Conservation (phyloP, 2,888 invertebrate species). For the Gnatocerus cornutus region DNA sequence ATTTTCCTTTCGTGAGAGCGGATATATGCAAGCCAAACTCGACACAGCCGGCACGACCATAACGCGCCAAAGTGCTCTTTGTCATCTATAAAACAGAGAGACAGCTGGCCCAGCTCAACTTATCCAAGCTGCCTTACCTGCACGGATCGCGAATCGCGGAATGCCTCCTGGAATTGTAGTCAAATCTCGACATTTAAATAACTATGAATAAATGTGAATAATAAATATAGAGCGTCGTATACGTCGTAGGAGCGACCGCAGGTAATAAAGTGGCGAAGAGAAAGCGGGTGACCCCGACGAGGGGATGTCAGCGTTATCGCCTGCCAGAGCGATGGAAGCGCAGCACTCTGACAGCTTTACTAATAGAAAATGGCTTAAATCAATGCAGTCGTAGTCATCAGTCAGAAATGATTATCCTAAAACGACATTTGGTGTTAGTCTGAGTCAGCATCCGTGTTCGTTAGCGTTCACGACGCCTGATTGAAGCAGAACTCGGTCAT, state of each 20-base stretch:
- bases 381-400: conserved; percentile 66
- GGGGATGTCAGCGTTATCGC: conserved; percentile 48
- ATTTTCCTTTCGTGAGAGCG: conserved; percentile 52
- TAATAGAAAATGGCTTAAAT: conserved; percentile 65
- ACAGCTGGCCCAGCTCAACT: conserved; percentile 65
- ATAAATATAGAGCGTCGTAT: conserved; percentile 58
- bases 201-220: conserved; percentile 62
- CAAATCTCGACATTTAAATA: conserved; percentile 58
- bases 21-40: conserved; percentile 60
- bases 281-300: conserved; percentile 27
- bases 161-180: conserved; percentile 47
- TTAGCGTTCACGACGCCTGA: conserved; percentile 55
- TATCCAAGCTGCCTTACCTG: conserved; percentile 59
- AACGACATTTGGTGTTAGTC: conserved; percentile 62
- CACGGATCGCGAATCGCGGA: conserved; percentile 42
- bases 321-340: conserved; percentile 50
- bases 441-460: conserved; percentile 67
- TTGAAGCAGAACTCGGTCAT: conserved; percentile 48
- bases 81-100: conserved; percentile 68
- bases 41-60: conserved; percentile 65
- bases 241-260: conserved; percentile 46
- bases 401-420: conserved; percentile 67
- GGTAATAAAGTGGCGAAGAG: conserved; percentile 49
- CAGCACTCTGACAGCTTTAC: conserved; percentile 57
- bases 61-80: conserved; percentile 67